phyloP scores from a whole-genome alignment of 2,113 vertebrate species.

The Neoarius graeffei region DNA sequence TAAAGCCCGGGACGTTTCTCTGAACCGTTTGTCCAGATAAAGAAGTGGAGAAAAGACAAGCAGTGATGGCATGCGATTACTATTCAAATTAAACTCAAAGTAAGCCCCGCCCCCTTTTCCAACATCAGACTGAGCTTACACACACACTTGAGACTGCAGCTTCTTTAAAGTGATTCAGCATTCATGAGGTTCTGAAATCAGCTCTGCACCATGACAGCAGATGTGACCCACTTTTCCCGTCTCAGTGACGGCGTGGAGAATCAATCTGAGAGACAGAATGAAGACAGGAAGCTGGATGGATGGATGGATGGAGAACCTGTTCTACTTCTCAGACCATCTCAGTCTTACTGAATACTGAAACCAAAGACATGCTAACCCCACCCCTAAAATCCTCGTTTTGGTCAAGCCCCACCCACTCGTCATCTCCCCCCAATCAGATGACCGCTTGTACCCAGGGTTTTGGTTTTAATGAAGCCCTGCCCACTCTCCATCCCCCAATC shows the following conservation, averaged over 20 bases:
- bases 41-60: neutral
- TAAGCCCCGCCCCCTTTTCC: neutral
- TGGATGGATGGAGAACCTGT: neutral
- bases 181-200: conserved; percentile 6
- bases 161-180: neutral
- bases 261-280: neutral
- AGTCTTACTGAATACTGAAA: neutral
- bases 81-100: neutral
- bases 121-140: no score
- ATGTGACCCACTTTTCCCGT: neutral
- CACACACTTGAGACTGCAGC: neutral
- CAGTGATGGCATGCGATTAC: neutral
- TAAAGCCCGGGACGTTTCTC: no score
- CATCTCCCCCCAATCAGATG: no score
- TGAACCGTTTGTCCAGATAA: neutral
- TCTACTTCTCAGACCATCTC: neutral
- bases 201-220: neutral
- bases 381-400: no score
- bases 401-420: no score
- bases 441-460: no score
- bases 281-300: neutral
- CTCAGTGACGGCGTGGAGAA: neutral
- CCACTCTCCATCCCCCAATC: no score
- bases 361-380: neutral
- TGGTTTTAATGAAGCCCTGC: no score